phyloP scores from a whole-genome alignment of 2,113 vertebrate genomes.

The Hydropotes inermis region DNA sequence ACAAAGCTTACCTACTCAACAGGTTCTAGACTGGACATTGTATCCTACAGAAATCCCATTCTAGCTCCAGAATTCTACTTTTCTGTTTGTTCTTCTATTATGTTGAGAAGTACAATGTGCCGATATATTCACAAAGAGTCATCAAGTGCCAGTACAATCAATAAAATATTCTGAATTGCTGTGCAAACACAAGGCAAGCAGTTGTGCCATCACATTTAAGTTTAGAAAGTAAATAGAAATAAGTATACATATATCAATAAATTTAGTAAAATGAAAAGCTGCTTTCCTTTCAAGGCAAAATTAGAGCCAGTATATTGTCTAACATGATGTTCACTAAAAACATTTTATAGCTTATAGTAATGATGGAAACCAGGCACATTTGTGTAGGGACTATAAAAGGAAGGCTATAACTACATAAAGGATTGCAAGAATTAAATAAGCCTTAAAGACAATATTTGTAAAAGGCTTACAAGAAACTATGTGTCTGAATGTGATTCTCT shows the following conservation, averaged over 20 bases:
- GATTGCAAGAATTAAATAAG: neutral
- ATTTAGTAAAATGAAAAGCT: neutral
- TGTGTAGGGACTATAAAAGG: neutral
- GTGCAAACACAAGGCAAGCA: neutral
- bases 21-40: neutral
- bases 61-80: neutral
- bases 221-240: neutral
- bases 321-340: neutral
- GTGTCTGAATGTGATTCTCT: neutral
- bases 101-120: neutral
- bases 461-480: neutral
- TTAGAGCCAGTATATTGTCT: neutral
- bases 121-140: neutral
- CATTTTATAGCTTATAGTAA: neutral
- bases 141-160: too few species aligned
- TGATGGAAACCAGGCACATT: neutral
- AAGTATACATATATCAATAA: neutral
- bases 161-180: neutral
- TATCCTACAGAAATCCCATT: neutral
- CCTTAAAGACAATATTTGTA: neutral
- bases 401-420: neutral
- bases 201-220: neutral
- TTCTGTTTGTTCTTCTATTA: neutral
- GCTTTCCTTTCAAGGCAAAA: neutral
- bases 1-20: neutral